phyloP scores from a whole-genome alignment of 2,113 vertebrate species.

The Sinocyclocheilus anshuiensis region DNA sequence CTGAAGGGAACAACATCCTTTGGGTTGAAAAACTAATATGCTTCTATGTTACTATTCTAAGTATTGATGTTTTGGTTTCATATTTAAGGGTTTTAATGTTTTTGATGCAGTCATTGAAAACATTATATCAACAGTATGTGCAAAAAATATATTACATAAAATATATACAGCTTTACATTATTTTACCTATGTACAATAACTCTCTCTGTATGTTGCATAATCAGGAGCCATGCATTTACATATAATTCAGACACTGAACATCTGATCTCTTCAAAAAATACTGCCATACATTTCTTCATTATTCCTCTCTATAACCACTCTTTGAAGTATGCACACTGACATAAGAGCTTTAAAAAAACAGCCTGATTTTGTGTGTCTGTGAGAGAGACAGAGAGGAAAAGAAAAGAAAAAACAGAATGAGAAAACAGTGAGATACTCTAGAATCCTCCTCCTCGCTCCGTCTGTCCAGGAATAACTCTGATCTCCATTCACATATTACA shows the following conservation, averaged over 20 bases:
- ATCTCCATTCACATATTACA: background rate
- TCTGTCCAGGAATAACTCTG: background rate
- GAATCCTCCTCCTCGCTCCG: background rate
- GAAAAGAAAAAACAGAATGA: background rate
- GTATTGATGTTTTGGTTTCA: constrained; percentile 28
- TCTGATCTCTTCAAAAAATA: constrained; percentile 44
- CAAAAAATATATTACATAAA: constrained; percentile 42
- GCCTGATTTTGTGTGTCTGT: background rate
- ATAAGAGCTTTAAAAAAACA: background rate
- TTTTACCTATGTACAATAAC: constrained; percentile 34
- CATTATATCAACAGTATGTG: constrained; percentile 40
- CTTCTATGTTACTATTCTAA: constrained; percentile 11
- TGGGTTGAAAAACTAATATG: background rate
- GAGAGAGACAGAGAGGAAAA: no score
- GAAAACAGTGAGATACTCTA: background rate
- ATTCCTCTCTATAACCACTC: constrained; percentile 4
- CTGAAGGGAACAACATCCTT: constrained; percentile 3
- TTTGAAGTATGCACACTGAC: background rate
- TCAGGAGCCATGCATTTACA: constrained; percentile 40
- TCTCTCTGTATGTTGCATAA: constrained; percentile 43
- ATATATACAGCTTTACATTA: constrained; percentile 47
- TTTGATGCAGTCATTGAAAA: constrained; percentile 33
- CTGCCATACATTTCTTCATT: constrained; percentile 1
- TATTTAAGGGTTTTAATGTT: constrained; percentile 20
- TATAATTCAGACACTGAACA: constrained; percentile 27